phyloP scores from a whole-genome alignment of 1,140 invertebrate species.

The Calliphora vicina region DNA sequence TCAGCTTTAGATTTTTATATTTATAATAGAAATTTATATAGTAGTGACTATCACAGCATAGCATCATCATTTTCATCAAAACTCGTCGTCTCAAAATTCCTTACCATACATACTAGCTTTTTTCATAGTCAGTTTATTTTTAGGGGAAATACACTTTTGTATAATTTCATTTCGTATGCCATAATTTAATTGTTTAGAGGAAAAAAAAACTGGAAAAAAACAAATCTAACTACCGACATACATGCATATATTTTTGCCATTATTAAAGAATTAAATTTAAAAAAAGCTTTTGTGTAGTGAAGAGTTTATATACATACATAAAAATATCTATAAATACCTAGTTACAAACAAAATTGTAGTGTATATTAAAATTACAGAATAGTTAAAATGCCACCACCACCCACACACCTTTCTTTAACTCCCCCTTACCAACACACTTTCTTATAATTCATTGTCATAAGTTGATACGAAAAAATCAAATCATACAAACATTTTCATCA shows the following conservation, averaged over 20 bases:
- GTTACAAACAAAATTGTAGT: constrained; percentile 24
- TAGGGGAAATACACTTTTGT: neutral
- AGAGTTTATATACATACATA: constrained; percentile 17
- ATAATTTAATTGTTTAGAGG: neutral
- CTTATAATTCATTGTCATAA: neutral
- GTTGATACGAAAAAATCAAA: neutral
- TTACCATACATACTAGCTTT: no score
- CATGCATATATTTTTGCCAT: neutral
- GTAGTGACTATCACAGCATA: no score
- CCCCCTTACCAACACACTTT: neutral
- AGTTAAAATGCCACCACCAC: neutral
- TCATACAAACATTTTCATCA: neutral
- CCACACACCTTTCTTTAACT: neutral
- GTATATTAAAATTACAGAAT: constrained; percentile 20
- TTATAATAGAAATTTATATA: no score
- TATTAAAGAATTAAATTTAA: neutral
- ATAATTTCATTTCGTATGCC: neutral
- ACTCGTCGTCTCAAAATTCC: no score
- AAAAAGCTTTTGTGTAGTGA: constrained; percentile 25
- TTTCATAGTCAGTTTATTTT: no score
- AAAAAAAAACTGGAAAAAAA: neutral
- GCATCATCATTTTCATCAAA: no score
- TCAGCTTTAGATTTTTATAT: no score
- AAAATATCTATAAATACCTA: neutral
- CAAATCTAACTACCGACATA: neutral